These are phyloP conservation scores for Galemys pyrenaicus DNA, from an alignment of 2,113 vertebrate genomes.

Conservation along the genomic window DNA sequence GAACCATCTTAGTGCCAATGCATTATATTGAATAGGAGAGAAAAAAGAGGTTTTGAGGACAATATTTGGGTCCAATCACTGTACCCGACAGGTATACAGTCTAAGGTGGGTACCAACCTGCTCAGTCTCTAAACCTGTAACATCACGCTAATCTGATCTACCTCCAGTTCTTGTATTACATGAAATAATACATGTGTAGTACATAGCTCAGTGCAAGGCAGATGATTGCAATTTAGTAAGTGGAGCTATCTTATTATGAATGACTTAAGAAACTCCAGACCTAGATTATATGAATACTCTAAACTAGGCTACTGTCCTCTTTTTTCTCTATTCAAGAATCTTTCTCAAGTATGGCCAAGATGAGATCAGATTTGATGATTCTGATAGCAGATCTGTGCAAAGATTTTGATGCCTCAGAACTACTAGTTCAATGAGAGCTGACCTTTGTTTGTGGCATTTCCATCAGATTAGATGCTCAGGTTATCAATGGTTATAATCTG, in stretches of 20 bases:
- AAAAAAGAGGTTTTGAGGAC: not conserved
- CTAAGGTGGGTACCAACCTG: not conserved
- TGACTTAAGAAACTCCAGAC: not conserved
- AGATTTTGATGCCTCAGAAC: not conserved
- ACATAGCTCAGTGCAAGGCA: not conserved
- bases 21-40: not conserved
- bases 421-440: not conserved
- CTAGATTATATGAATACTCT: not conserved
- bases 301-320: not conserved
- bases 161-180: not conserved
- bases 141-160: not conserved
- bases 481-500: not conserved
- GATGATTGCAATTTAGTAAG: not conserved
- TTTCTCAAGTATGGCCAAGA: not conserved
- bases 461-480: not conserved
- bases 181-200: not conserved
- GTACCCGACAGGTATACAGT: not conserved
- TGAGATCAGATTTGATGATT: not conserved
- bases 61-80: not conserved
- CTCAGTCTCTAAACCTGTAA: not conserved
- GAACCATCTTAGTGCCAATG: not conserved
- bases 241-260: not conserved
- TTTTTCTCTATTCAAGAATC: not conserved
- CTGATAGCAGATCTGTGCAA: not conserved
- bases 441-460: not conserved